phyloP scores from a whole-genome alignment of 2,888 invertebrate species.

The Cylindroiulus punctatus region DNA sequence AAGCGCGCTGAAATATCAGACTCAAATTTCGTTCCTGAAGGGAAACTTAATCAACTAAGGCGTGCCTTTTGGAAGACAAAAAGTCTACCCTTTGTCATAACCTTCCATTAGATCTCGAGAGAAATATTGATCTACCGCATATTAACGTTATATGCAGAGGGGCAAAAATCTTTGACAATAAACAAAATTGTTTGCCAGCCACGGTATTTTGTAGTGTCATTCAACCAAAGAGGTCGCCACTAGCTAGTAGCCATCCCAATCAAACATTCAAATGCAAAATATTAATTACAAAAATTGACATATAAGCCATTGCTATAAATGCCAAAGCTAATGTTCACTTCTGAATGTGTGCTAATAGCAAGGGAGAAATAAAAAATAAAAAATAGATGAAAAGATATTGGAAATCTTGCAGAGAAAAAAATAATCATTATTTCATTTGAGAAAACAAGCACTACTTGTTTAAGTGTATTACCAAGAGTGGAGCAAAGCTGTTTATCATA shows the following conservation, averaged over 20 bases:
- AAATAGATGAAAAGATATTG: no score
- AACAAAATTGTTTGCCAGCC: background rate
- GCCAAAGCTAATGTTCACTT: background rate
- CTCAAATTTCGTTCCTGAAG: background rate
- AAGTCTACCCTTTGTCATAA: conserved; percentile 32
- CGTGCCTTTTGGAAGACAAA: conserved; percentile 35
- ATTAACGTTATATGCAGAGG: background rate
- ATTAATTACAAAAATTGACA: background rate
- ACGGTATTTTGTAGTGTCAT: background rate
- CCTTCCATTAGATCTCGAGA: conserved; percentile 19
- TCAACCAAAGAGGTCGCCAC: conserved; percentile 5
- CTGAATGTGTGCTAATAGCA: no score
- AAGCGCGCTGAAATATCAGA: background rate
- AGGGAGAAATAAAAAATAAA: no score
- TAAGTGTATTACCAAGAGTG: no score
- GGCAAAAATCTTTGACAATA: conserved; percentile 33
- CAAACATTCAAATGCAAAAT: background rate
- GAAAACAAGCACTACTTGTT: no score
- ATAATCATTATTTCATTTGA: no score
- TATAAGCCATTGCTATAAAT: background rate
- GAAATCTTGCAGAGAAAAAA: no score
- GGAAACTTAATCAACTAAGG: conserved; percentile 41
- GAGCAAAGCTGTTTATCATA: no score
- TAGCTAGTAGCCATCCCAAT: background rate
- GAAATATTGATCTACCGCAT: conserved; percentile 1